phyloP scores from a whole-genome alignment of 2,888 invertebrate species.

The Metopia argyrocephala region DNA sequence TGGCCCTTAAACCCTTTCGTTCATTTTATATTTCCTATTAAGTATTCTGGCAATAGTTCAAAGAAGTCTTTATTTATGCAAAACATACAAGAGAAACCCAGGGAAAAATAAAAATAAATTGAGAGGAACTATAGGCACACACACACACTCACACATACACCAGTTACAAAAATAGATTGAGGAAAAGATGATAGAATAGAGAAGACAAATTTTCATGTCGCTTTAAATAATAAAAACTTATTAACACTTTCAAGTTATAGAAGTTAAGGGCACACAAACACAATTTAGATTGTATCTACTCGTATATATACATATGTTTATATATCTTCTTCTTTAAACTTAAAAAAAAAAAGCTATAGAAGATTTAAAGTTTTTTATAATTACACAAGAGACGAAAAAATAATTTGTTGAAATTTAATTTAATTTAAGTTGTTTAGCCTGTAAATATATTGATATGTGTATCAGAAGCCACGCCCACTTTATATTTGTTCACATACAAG shows the following conservation, averaged over 20 bases:
- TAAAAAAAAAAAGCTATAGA: background rate
- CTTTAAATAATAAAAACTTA: slow-evolving; percentile 66
- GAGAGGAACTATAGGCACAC: background rate
- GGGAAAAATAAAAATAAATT: slow-evolving; percentile 20
- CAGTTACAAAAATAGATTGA: background rate
- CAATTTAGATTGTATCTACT: background rate
- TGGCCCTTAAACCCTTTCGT: background rate
- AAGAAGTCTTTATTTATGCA: background rate
- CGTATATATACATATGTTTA: too few species aligned
- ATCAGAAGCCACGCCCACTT: too few species aligned
- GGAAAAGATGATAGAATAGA: background rate
- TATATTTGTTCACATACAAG: too few species aligned
- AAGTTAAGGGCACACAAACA: too few species aligned
- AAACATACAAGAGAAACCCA: background rate
- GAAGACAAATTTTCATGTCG: slow-evolving; percentile 32
- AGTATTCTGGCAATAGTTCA: background rate
- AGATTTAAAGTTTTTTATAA: background rate
- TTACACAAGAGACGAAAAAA: background rate
- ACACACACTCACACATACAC: background rate
- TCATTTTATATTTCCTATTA: background rate
- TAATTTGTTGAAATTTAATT: too few species aligned
- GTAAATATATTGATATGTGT: too few species aligned
- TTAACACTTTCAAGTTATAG: slow-evolving; percentile 66
- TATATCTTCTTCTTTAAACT: too few species aligned
- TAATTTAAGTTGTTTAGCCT: too few species aligned